Base-by-base conservation (phyloP, 1,140 invertebrate genomes). In the Pogonus chalceus region DNA sequence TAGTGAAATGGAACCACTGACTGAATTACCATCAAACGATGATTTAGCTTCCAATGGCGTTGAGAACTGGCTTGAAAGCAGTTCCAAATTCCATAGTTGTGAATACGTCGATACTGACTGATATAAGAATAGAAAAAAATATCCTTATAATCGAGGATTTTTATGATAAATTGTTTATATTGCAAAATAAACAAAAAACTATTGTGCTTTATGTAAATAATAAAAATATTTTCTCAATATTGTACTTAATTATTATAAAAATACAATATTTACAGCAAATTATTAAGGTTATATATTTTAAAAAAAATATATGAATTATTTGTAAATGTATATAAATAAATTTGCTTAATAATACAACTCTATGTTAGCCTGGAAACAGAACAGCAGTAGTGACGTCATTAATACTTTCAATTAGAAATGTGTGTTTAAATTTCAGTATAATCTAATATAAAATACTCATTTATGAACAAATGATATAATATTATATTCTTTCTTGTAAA, bases 41-140 rank as follows among this genome's bases (percentile, higher is more conserved):
- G 83, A 85, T 60, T 63, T 84, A 2, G 78, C 79, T 0, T 76
- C 77, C 20, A 72, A 68, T 39, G 79, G 78, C 21, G 74, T 81
- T 1, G 83, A 85, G 59, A 83, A 79, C 60, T 85, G 82, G 75
- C 71, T 83, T 2, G 83, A 85, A 58, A 82, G 81, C 0, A 83
- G 81, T 23, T 85, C 82, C 35, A 85, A 85, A 63, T 86, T 84
- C 62, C 82, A 85, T 64, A 84, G 78, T 61, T 84, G 82, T 56
- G 83, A 86, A 65, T 73, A 83, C 10, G 81, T 83, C 0, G 80
- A 82, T 61, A 79, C 76, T 50, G 79, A 81, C 2, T 60, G 61
- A 2, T 67, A 66, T 31, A 31, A 31, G 14, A 4, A 31, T 31
- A 31, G 4, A 7, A 7, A 31, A 31, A 31, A 31, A 31, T 31